phyloP scores from a whole-genome alignment of 2,113 vertebrate genomes.

The Perca flavescens region DNA sequence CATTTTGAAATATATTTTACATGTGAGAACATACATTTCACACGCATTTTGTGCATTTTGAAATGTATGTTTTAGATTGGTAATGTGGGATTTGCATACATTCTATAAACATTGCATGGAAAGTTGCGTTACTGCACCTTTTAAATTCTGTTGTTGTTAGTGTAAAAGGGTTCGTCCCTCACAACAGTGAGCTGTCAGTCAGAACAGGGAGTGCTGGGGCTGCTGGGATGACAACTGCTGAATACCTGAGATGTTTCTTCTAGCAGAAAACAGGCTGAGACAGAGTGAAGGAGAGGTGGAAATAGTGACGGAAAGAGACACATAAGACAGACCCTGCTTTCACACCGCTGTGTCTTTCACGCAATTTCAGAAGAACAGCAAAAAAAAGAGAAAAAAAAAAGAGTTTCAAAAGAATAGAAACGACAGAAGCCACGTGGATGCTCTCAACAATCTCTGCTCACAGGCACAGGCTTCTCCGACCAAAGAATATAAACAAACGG shows the following conservation, averaged over 20 bases:
- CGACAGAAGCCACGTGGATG: conserved; percentile 34
- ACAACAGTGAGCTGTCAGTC: conserved; percentile 33
- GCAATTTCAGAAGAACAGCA: background rate
- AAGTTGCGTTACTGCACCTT: conserved; percentile 9
- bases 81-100: background rate
- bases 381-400: background rate
- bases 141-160: background rate
- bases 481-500: conserved; percentile 68
- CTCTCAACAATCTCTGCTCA: conserved; percentile 21
- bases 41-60: background rate
- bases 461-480: conserved; percentile 31
- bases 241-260: conserved; percentile 73
- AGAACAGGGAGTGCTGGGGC: conserved; percentile 8
- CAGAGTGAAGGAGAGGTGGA: conserved; percentile 22
- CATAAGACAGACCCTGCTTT: background rate
- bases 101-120: background rate
- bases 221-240: conserved; percentile 41
- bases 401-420: background rate
- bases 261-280: conserved; percentile 61
- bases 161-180: background rate
- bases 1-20: background rate
- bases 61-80: background rate
- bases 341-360: background rate
- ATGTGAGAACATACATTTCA: background rate
- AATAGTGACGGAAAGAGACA: conserved; percentile 28